Percentiles rank a stretch among this genome's conserved stretches.
Evolutionary conservation across 1,140 invertebrate genomes (phyloP).

Genomic region (Drosophila littoralis): DNA sequence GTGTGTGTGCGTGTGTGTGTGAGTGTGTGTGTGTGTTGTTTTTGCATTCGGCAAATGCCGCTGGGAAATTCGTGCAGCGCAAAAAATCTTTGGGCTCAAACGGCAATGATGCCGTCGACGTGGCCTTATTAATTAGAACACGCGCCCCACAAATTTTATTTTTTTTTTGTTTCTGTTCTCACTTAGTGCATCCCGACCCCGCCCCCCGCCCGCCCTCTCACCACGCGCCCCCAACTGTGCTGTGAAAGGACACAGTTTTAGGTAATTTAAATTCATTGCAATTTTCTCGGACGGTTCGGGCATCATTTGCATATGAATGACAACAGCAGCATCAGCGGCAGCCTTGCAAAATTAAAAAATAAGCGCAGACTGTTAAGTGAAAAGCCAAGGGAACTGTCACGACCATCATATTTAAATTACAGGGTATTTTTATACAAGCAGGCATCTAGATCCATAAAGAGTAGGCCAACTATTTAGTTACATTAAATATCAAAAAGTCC

Average conservation of each 20-base stretch:
- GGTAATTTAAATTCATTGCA: constrained; percentile 72
- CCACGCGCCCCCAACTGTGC: neutral
- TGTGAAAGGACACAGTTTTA: constrained; percentile 37
- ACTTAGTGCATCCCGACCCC: constrained; percentile 1
- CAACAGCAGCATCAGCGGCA: neutral
- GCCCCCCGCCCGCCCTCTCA: too few relatives aligned
- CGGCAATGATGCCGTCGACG: constrained; percentile 67
- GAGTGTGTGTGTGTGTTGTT: constrained; percentile 60
- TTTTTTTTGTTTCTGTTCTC: constrained; percentile 1
- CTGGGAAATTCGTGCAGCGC: constrained; percentile 70
- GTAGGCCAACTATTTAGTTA: too few relatives aligned
- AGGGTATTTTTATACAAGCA: too few relatives aligned
- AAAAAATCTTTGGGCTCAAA: constrained; percentile 70
- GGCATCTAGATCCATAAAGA: too few relatives aligned
- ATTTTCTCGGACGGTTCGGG: constrained; percentile 56
- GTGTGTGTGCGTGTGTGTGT: constrained; percentile 39
- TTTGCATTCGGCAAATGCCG: constrained; percentile 74
- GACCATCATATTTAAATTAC: constrained; percentile 33
- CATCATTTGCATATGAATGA: constrained; percentile 70
- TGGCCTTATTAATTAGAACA: constrained; percentile 78
- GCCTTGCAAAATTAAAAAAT: constrained; percentile 3
- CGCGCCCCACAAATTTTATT: constrained; percentile 48
- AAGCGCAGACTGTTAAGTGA: constrained; percentile 2
- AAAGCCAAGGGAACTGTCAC: constrained; percentile 8
- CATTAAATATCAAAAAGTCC: too few relatives aligned